Evolutionary conservation across 2,113 vertebrate species (phyloP).

Genomic region (Bufo bufo): DNA sequence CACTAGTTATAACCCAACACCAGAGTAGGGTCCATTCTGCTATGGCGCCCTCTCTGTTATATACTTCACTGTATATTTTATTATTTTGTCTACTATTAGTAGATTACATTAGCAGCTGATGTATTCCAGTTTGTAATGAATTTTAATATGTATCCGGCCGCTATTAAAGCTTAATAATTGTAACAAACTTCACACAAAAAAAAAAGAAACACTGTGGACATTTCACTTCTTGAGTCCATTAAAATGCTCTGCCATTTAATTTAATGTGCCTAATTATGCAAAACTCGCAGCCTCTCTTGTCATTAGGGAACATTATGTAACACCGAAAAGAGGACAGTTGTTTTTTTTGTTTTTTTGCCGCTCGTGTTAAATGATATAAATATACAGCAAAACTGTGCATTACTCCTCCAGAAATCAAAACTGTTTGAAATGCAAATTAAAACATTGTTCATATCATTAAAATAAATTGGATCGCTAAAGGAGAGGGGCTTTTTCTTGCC

Average conservation of each 20-base stretch:
- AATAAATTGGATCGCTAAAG: not conserved
- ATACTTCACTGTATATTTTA: not conserved
- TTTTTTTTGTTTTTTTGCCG: not conserved
- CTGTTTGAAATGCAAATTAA: slow-evolving; percentile 51
- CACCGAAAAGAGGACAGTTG: not conserved
- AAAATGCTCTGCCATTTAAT: slow-evolving; percentile 24
- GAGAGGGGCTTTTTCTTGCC: not conserved
- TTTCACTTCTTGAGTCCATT: slow-evolving; percentile 19
- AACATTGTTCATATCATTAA: slow-evolving; percentile 36
- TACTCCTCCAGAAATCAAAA: slow-evolving; percentile 38
- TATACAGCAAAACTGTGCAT: slow-evolving; percentile 19
- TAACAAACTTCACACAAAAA: not conserved
- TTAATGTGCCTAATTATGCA: slow-evolving; percentile 43
- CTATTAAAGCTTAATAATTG: slow-evolving; percentile 9
- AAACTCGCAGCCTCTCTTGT: slow-evolving; percentile 22
- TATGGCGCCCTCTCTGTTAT: not conserved
- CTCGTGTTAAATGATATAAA: slow-evolving; percentile 38
- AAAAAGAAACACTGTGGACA: not conserved
- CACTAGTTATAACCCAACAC: not conserved
- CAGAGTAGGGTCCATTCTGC: not conserved
- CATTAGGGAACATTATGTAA: slow-evolving; percentile 38
- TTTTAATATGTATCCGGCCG: not conserved
- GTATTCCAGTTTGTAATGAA: slow-evolving; percentile 2
- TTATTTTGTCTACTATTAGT: not conserved
- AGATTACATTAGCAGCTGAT: not conserved